Base-by-base conservation (phyloP, 2,797 vertebrate species). In the Antrozous pallidus region DNA sequence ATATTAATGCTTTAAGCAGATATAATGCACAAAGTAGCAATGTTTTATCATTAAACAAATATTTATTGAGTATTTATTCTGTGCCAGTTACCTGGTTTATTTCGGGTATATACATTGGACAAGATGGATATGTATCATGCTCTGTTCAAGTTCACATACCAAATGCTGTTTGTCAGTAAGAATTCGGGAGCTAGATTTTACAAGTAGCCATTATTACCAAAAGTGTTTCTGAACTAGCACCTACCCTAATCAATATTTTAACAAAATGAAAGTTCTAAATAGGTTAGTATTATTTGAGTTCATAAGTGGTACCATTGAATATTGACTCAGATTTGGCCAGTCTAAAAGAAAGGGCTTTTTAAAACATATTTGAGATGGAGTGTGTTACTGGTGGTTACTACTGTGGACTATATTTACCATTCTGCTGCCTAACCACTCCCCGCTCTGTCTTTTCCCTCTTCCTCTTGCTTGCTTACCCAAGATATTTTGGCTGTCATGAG, bases 151-250 rank as follows among this genome's bases (percentile, higher is more conserved):
- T 54, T 81, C 36, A 49, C n/a, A 63, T 63, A 61, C 38, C 16
- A 24, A 51, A 54, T 1, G 8, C 24, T 24, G 3, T 61, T 86
- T 81, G 42, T 63, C 74, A 73, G 51, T 86, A 45, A 67, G 38
- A 38, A 22, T 73, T 83, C 10, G 17, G 31, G 26, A 95, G 47
- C 47, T 94, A 77, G 36, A 49, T 94, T 96, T 92, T 83, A 80
- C 28, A 81, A 73, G 38, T 80, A 83, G 47, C 45, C 6, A 1
- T 86, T 77, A 69, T 91, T 79, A 80, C 28, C 26, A 63, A 78
- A 83, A 61, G 7, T 74, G 61, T 74, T 95, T 70, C 71, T 93
- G 78, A 79, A 47, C 33, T 77, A 54, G 42, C 7, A 69, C 28
- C 11, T 80, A 8, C 14, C 33, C n/a, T 74, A 90, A 8, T 83